Base-by-base conservation (phyloP, 2,888 invertebrate genomes). In the Oegoconia quadripuncta region DNA sequence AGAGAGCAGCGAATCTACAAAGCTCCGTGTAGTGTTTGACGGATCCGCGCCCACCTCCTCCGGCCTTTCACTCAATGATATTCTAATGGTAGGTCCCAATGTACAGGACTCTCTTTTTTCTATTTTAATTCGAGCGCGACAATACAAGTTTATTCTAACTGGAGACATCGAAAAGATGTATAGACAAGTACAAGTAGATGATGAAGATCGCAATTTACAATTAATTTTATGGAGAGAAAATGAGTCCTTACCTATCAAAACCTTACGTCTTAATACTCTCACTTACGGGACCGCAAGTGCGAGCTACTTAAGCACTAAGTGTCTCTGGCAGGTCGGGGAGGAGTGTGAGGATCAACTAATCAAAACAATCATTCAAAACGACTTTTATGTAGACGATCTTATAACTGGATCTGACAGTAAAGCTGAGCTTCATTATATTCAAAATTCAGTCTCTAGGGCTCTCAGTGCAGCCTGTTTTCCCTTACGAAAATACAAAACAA, bases 161-260 rank as follows among this genome's bases (percentile, higher is more conserved):
- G 64, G 63, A 0, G 73, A 75, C 35, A 61, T 77, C 7, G 57
- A 50, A 13, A 73, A 75, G 34, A 46, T 47, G 41, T 52, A 42
- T 29, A 30, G 52, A 0, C 50, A 54, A 23, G 32, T 50, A 1
- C 3, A 13, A 7, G 40, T 48, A 0, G 16, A 36, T 8, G 18
- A 30, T 6, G 22, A 27, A 12, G 42, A 50, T 31, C 35, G 53
- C 11, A 22, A 55, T n/a, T 50, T 59, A 9, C 73, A 72, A 30
- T 36, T 57, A 7, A 71, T 79, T 3, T 28, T 76, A 3, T 75
- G 73, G 51, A 42, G 50, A 28, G 38, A 48, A 6, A 37, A 48
- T 20, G 52, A 48, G 18, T 41, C 42, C 1, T 2, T 18, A n/a
- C 45, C 48, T 6, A 26, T 52, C 1, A 20, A 37, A 22, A 40